Evolutionary conservation across 30 jellyfish, hydroid and myxozoan species (phyloP).

Genomic region (Clytia hemisphaerica): DNA sequence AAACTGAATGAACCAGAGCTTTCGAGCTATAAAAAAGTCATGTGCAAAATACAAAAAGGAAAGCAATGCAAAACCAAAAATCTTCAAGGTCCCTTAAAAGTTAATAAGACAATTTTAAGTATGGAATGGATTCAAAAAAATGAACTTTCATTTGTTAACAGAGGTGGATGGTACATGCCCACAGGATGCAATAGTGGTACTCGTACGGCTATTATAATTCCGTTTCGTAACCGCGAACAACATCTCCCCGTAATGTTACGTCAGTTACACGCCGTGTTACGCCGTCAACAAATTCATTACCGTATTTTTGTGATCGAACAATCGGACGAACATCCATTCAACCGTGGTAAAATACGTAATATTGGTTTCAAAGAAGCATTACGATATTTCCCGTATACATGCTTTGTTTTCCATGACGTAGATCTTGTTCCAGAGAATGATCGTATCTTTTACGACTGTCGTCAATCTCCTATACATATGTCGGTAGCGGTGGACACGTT

Average conservation of each 20-base stretch:
- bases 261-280: constrained; percentile 29
- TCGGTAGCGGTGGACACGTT: constrained; percentile 37
- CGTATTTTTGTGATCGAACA: constrained; percentile 39
- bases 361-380: constrained; percentile 40
- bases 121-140: too few relatives aligned
- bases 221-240: constrained; percentile 25
- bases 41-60: too few relatives aligned
- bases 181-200: too few relatives aligned
- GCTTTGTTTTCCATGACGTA: constrained; percentile 40
- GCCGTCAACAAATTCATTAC: constrained; percentile 26
- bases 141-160: too few relatives aligned
- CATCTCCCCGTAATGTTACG: constrained; percentile 30
- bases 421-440: constrained; percentile 51
- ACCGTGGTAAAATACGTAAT: constrained; percentile 40
- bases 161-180: too few relatives aligned
- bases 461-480: constrained; percentile 28
- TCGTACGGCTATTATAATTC: constrained; percentile 33
- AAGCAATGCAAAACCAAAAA: too few relatives aligned
- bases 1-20: too few relatives aligned
- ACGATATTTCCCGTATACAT: constrained; percentile 13
- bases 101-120: too few relatives aligned
- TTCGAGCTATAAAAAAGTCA: too few relatives aligned
- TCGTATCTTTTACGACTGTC: constrained; percentile 28
- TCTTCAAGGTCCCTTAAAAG: too few relatives aligned
- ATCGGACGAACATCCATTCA: constrained; percentile 23